phyloP scores from a whole-genome alignment of 2,797 vertebrate genomes.

The Leucoraja ocellata region DNA sequence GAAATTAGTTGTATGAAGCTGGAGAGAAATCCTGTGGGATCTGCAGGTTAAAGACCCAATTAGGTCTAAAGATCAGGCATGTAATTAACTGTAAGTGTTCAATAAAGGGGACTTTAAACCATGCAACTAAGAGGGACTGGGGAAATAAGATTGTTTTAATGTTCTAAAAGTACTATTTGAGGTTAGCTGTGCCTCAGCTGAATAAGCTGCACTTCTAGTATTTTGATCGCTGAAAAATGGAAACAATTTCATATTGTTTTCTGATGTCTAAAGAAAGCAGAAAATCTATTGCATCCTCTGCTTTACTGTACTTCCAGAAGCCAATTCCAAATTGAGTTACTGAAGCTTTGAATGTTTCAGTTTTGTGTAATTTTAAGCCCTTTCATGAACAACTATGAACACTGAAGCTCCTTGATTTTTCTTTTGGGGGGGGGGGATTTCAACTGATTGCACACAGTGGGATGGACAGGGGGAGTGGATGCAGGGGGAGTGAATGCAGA shows the following conservation, averaged over 20 bases:
- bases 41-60: neutral
- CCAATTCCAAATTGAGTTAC: neutral
- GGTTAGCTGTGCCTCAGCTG: neutral
- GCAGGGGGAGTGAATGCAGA: neutral
- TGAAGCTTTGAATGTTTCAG: neutral
- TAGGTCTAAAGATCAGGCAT: neutral
- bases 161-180: constrained; percentile 8
- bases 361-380: neutral
- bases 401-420: neutral
- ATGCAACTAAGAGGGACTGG: neutral
- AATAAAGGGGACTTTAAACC: neutral
- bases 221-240: neutral
- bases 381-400: neutral
- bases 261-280: neutral
- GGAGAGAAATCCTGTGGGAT: neutral
- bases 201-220: neutral
- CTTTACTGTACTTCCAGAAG: neutral
- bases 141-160: neutral
- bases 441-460: neutral
- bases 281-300: neutral
- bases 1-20: neutral
- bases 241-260: neutral
- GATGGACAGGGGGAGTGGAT: neutral
- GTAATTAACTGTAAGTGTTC: neutral
- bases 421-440: neutral